These are phyloP conservation scores for Dynastes hyllus DNA, from an alignment of 2,888 invertebrate species.

Conservation along the genomic window DNA sequence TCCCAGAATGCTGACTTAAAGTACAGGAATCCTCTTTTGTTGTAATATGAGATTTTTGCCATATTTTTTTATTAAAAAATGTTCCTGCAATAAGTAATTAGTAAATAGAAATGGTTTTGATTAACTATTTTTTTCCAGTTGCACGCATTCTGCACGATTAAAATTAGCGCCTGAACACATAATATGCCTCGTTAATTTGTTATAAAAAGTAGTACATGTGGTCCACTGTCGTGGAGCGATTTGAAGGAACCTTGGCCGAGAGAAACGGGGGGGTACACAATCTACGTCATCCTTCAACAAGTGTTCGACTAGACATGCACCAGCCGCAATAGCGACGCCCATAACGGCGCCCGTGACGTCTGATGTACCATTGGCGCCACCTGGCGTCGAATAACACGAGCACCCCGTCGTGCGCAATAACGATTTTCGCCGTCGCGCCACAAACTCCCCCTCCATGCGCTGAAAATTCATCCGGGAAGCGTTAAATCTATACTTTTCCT, in stretches of 20 bases:
- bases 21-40: too few species aligned
- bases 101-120: too few species aligned
- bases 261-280: slow-evolving; percentile 18
- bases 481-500: slow-evolving; percentile 47
- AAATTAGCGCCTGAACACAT: too few species aligned
- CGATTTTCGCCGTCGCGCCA: slow-evolving; percentile 39
- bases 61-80: too few species aligned
- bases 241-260: slow-evolving; percentile 23
- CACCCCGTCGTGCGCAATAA: slow-evolving; percentile 36
- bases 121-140: too few species aligned
- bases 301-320: slow-evolving; percentile 62
- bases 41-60: too few species aligned
- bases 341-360: slow-evolving; percentile 53
- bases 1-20: too few species aligned
- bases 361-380: slow-evolving; percentile 33
- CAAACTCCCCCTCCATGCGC: slow-evolving; percentile 10
- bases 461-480: slow-evolving; percentile 42
- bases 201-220: too few species aligned
- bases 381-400: slow-evolving; percentile 31
- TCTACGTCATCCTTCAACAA: slow-evolving; percentile 58
- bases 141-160: too few species aligned
- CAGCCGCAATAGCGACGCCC: slow-evolving; percentile 57
- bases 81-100: too few species aligned
- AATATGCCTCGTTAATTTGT: too few species aligned
- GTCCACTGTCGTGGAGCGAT: too few species aligned